Evolutionary conservation across 2,888 invertebrate species (phyloP).

Genomic region (Siphlonurus alternatus): DNA sequence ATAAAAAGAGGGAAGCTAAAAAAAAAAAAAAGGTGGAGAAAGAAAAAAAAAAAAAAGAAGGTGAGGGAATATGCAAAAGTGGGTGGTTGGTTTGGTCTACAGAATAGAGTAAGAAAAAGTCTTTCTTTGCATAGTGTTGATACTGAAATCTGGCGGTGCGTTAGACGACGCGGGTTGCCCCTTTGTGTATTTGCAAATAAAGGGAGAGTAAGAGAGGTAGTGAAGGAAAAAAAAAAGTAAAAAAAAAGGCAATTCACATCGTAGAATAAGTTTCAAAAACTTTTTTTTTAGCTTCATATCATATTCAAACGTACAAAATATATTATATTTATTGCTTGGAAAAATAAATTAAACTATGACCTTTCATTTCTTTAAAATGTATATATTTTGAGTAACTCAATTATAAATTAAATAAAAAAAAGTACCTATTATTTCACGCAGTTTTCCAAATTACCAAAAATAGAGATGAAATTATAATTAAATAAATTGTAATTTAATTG

Average conservation of each 20-base stretch:
- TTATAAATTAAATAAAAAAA: too few relatives aligned
- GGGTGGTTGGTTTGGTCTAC: background rate
- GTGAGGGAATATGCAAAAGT: background rate
- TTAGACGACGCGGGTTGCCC: background rate
- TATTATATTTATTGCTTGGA: background rate
- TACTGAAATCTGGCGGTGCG: background rate
- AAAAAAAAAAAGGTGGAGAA: background rate
- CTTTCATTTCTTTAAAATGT: too few relatives aligned
- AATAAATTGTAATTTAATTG: too few relatives aligned
- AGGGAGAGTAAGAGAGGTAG: background rate
- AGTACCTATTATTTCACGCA: too few relatives aligned
- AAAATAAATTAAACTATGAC: too few relatives aligned
- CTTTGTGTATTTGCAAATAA: constrained; percentile 3
- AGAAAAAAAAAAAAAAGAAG: background rate
- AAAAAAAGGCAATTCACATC: background rate
- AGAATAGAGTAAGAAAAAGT: background rate
- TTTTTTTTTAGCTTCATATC: background rate
- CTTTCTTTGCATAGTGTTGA: background rate
- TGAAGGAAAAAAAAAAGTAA: background rate
- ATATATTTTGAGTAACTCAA: too few relatives aligned
- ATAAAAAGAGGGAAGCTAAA: background rate
- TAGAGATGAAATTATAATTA: too few relatives aligned
- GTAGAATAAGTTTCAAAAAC: background rate
- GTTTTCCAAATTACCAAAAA: too few relatives aligned
- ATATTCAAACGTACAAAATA: background rate